Evolutionary conservation across 2,797 vertebrate species (phyloP), one percentile per base, ranked within the genome.

Genomic region (Scarus forsteni): DNA sequence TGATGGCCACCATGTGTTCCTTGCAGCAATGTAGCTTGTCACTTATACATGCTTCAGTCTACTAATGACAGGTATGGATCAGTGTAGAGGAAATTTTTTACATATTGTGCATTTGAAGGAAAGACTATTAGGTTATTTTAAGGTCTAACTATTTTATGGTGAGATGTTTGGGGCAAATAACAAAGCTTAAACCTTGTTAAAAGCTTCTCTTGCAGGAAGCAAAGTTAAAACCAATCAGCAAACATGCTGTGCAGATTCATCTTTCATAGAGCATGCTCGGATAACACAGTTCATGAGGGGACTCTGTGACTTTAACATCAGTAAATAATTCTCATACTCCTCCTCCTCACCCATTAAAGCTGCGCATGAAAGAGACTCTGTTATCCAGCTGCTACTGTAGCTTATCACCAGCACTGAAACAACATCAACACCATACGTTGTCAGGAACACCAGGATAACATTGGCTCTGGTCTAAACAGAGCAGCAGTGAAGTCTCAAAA

Each of bases 401-500:
- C 70, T 81, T 88, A 89, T 89, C 83, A 35, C 52, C 56, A 10
- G 52, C 18, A n/a, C 71, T 48, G 62, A 27, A 87, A 75, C 75
- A 89, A 88, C 87, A 81, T 80, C 75, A 82, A 69, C 80, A 73
- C 46, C 53, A 34, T 45, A 38, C n/a, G 49, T 16, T 39, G 70
- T 51, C 73, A 60, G 12, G 65, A 62, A 59, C 50, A 44, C 66
- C 46, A 42, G 76, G 74, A 73, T 75, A 70, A 75, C 72, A 75
- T 67, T 82, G 6, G 8, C 51, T 36, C 19, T 38, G 73, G 60
- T 52, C 18, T 70, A 77, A 84, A 88, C 80, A 84, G 80, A 78
- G 9, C 52, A 8, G 71, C 65, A 9, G 77, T 91, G 85, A 92
- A 83, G 84, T 77, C 77, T 88, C 84, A 89, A 81, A n/a, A 90